Evolutionary conservation across 2,888 invertebrate genomes (phyloP).

Genomic region (Alcis repandata): DNA sequence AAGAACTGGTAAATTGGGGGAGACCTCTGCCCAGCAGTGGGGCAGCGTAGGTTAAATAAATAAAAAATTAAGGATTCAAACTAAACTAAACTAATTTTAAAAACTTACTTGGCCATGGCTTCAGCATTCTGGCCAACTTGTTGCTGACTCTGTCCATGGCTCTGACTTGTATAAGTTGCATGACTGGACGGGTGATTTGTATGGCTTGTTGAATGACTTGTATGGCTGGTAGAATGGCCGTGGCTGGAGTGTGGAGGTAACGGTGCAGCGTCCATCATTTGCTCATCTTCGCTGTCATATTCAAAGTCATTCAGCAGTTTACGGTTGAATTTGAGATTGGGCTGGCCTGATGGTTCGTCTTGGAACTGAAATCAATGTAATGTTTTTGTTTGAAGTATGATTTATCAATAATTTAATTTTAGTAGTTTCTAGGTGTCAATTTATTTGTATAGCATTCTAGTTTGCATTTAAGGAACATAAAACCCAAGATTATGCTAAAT

Average conservation of each 20-base stretch:
- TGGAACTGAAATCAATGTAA: constrained; percentile 66
- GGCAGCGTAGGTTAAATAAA: too few species aligned
- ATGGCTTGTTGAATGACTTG: constrained; percentile 35
- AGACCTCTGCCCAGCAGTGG: too few species aligned
- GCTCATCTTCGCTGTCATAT: constrained; percentile 97
- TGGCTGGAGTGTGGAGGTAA: constrained; percentile 52
- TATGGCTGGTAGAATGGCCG: constrained; percentile 40
- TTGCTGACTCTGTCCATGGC: constrained; percentile 35
- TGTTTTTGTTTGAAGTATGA: background rate
- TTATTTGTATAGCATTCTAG: too few species aligned
- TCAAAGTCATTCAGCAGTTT: constrained; percentile 94
- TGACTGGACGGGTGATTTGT: constrained; percentile 19
- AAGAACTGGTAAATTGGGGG: too few species aligned
- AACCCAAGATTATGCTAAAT: too few species aligned
- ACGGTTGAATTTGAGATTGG: constrained; percentile 91
- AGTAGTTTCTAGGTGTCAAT: too few species aligned
- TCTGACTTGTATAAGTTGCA: constrained; percentile 29
- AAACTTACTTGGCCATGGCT: constrained; percentile 78
- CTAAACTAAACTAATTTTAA: too few species aligned
- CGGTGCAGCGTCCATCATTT: constrained; percentile 68
- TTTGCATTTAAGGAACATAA: too few species aligned
- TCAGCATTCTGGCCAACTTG: constrained; percentile 63
- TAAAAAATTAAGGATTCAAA: too few species aligned
- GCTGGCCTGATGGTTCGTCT: constrained; percentile 71
- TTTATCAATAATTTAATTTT: background rate